Percentiles rank a stretch among this genome's conserved stretches.
phyloP scores from a whole-genome alignment of 2,888 invertebrate species.

The Amphimallon solstitiale region DNA sequence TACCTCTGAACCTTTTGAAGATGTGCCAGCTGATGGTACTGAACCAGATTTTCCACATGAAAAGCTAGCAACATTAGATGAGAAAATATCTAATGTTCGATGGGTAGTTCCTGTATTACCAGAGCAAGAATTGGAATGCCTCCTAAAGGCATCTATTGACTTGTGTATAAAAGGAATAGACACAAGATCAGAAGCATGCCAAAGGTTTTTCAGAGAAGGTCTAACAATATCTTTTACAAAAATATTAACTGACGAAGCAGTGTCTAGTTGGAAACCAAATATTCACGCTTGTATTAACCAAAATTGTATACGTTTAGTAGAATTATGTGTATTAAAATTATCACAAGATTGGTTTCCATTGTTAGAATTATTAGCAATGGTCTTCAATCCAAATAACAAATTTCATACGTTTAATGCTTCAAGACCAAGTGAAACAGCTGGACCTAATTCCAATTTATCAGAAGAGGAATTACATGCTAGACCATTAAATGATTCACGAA shows the following conservation, averaged over 20 bases:
- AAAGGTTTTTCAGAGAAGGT: slow-evolving; percentile 94
- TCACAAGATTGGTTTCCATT: slow-evolving; percentile 91
- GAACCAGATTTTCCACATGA: slow-evolving; percentile 85
- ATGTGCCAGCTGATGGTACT: slow-evolving; percentile 54
- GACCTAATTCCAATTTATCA: slow-evolving; percentile 69
- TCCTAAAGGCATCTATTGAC: slow-evolving; percentile 89
- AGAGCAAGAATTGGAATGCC: slow-evolving; percentile 93
- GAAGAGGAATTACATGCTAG: slow-evolving; percentile 80
- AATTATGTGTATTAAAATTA: slow-evolving; percentile 92
- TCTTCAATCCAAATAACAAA: slow-evolving; percentile 95
- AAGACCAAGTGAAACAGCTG: slow-evolving; percentile 77
- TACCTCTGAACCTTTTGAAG: slow-evolving; percentile 46
- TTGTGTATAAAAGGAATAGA: slow-evolving; percentile 90
- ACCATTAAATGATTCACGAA: slow-evolving; percentile 82
- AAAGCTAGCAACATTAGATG: slow-evolving; percentile 89
- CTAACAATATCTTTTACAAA: slow-evolving; percentile 94
- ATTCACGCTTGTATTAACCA: slow-evolving; percentile 95
- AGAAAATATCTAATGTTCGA: slow-evolving; percentile 94
- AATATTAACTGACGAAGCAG: slow-evolving; percentile 97
- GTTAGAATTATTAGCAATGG: slow-evolving; percentile 90
- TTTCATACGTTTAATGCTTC: slow-evolving; percentile 89
- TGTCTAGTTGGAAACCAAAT: slow-evolving; percentile 96
- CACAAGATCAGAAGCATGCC: slow-evolving; percentile 88
- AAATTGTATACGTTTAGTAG: slow-evolving; percentile 91
- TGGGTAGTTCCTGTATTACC: slow-evolving; percentile 98